Evolutionary conservation across 2,113 vertebrate genomes (phyloP), one percentile per base, ranked within the genome.

Genomic region (Mungos mungo): DNA sequence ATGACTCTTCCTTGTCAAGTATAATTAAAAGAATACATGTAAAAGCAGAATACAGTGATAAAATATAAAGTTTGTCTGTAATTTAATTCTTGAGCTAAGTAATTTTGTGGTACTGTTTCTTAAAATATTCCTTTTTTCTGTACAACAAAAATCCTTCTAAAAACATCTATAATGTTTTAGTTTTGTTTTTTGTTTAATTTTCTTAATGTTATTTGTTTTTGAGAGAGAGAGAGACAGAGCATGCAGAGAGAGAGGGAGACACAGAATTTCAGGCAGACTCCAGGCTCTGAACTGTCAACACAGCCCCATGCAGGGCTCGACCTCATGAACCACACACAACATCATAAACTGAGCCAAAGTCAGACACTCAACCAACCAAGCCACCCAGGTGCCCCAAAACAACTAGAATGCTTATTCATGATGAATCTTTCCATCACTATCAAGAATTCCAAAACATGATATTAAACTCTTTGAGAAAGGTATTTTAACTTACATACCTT

Each of bases 111-210:
- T n/a, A 41, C 80, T 69, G 9, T 81, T 93, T 89, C 57, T 86
- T 57, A 9, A 21, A 60, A 79, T 54, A 77, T n/a, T 4, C 3
- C 63, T 87, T 77, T 33, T 91, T 96, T 86, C 41, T 76, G 2
- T 95, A 87, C 95, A 89, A 93, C 45, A 52, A 50, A 31, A 94
- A 23, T 66, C 45, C 41, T 82, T 89, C 33, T 77, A 31, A 93
- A 96, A 92, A 38, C 11, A 54, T 9, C 16, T 83, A 60, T 60
- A 23, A 60, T 60, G 57, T 60, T 60, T 60, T 57, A 19, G 16
- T 57, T 8, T 60, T 60, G 57, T 23, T 60, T 25, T 57, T 0
- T 52, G 14, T 54, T 54, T 54, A 54, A 50, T 21, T 60, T 60
- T 60, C 18, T 60, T 60, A 21, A 57, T 57, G 57, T 21, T 57